Evolutionary conservation across 1,140 invertebrate genomes (phyloP).

Genomic region (Agrilus planipennis): DNA sequence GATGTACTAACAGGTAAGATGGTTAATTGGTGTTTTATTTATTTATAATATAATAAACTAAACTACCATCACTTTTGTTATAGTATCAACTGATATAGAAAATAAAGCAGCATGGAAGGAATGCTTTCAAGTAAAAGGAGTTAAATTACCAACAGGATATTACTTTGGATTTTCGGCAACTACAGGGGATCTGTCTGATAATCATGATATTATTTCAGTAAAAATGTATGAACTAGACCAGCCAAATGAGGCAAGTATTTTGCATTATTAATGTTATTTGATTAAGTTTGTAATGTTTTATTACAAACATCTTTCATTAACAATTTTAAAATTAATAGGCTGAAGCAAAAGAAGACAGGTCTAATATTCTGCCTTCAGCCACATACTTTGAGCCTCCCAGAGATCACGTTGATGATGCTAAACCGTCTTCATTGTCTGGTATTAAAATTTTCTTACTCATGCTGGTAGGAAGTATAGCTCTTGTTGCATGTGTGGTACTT

Average conservation of each 20-base stretch:
- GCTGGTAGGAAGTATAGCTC: slow-evolving; percentile 60
- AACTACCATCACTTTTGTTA: slow-evolving; percentile 12
- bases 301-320: neutral
- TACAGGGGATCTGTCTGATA: slow-evolving; percentile 94
- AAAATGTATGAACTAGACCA: slow-evolving; percentile 82
- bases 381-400: slow-evolving; percentile 69
- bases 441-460: slow-evolving; percentile 82
- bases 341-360: slow-evolving; percentile 54
- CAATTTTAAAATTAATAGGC: slow-evolving; percentile 36
- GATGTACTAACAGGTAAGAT: slow-evolving; percentile 69
- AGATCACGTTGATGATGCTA: slow-evolving; percentile 79
- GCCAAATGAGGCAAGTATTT: slow-evolving; percentile 51
- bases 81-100: slow-evolving; percentile 84
- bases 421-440: slow-evolving; percentile 67
- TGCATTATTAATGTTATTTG: too few species aligned
- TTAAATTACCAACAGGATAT: slow-evolving; percentile 89
- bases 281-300: too few species aligned
- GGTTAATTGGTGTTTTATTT: neutral
- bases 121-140: slow-evolving; percentile 82
- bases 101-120: slow-evolving; percentile 89
- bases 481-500: slow-evolving; percentile 69
- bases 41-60: neutral
- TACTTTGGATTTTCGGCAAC: slow-evolving; percentile 90
- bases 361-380: slow-evolving; percentile 68
- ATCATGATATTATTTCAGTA: slow-evolving; percentile 89